phyloP scores from a whole-genome alignment of 2,888 invertebrate genomes.

The Pyralis farinalis region DNA sequence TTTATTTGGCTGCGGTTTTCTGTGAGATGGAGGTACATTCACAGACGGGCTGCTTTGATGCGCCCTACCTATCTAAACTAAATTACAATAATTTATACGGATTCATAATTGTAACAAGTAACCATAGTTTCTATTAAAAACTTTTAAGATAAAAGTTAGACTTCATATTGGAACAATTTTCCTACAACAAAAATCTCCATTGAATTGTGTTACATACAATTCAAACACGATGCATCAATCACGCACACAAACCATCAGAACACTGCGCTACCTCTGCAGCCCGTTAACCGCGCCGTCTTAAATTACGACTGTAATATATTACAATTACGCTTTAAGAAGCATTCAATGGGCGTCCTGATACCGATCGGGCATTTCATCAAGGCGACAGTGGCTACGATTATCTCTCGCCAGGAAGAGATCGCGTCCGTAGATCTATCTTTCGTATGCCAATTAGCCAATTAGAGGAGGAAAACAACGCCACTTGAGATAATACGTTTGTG shows the following conservation, averaged over 20 bases:
- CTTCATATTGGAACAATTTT: too few species aligned
- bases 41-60: too few species aligned
- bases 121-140: too few species aligned
- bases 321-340: constrained; percentile 51
- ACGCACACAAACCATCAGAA: constrained; percentile 8
- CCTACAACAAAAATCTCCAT: not conserved
- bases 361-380: constrained; percentile 71
- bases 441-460: constrained; percentile 80
- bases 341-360: constrained; percentile 67
- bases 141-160: too few species aligned
- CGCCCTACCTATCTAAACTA: too few species aligned
- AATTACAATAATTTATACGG: too few species aligned
- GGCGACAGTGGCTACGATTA: constrained; percentile 59
- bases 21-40: too few species aligned
- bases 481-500: constrained; percentile 57
- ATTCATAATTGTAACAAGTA: too few species aligned
- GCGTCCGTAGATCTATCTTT: constrained; percentile 62
- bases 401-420: constrained; percentile 67
- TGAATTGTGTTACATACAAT: not conserved
- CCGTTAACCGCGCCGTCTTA: constrained; percentile 16
- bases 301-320: constrained; percentile 36
- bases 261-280: constrained; percentile 9
- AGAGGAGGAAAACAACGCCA: constrained; percentile 65
- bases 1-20: too few species aligned
- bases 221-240: not conserved